Evolutionary conservation across 30 jellyfish, hydroid and myxozoan genomes (phyloP), one percentile per base, ranked within the genome.

Genomic region (Nemopilema nomurai): DNA sequence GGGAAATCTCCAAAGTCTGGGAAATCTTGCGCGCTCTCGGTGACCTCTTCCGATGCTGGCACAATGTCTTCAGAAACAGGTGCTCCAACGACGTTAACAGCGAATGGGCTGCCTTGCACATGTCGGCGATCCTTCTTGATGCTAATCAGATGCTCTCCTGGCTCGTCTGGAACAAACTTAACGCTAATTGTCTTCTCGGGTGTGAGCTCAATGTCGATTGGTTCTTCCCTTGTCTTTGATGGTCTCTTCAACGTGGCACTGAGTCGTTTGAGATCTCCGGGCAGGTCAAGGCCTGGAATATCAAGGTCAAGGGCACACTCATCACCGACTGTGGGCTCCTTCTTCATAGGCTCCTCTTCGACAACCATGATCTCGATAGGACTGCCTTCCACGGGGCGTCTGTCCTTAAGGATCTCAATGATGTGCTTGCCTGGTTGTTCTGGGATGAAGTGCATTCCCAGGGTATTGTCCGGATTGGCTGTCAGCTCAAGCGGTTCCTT

Each of bases 31-130:
- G 71, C 80, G 21, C 80, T 51, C 52, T 84, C 93, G 22, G 69
- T 69, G 26, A 18, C 1, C 24, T 63, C 21, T 74, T 74, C 93
- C 17, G 69, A 41, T 21, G 31, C 82, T 9, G 93, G 87, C 27
- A 49, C 93, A 68, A 84, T 84, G 26, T 78, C 90, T 74, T 79
- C 98, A 9, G 88, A 69, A 21, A 76, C 69, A 0, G 96, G 98
- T 24, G 96, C 93, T 3, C 76, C 96, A 23, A 64, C 99, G 1
- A 95, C 98, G 23, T 81, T 90, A 22, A 95, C 96, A 49, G 90
- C 77, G 85, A 95, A 95, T 20, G 99, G 99, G 21, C 98, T 90
- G 51, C 97, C 97, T 28, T 93, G 73, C 57, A 95, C 99, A 71
- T 87, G 99, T 26, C 78, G 76, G 1, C 97, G 92, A 68, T 90